Conservation (phyloP, 2,888 invertebrate genomes). For the Tanaodytes sp. region DNA sequence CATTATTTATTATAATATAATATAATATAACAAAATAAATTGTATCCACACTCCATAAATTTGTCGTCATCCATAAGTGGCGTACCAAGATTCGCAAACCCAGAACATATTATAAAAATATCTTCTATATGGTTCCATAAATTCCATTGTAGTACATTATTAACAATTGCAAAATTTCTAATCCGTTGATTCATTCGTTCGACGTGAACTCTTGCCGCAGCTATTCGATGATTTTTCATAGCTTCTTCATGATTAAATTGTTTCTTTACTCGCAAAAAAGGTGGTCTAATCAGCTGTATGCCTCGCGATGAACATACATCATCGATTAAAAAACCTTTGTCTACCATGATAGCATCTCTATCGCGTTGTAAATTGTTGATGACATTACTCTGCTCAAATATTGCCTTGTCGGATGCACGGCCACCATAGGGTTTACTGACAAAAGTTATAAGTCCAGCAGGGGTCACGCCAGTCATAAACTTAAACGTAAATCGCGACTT, state of each 20-base stretch:
- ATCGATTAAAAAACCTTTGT: conserved; percentile 40
- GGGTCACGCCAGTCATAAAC: conserved; percentile 1
- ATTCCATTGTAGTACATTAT: conserved; percentile 19
- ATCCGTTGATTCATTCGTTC: conserved; percentile 41
- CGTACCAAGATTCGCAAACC: background rate
- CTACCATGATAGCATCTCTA: conserved; percentile 54
- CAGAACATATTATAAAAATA: conserved; percentile 33
- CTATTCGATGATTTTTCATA: conserved; percentile 17
- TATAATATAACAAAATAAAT: no score
- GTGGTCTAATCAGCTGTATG: conserved; percentile 27
- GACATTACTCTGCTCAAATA: conserved; percentile 39
- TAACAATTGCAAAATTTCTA: conserved; percentile 26
- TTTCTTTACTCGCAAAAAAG: conserved; percentile 36
- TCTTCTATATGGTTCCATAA: conserved; percentile 18
- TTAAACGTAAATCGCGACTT: background rate
- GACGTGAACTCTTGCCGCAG: conserved; percentile 44
- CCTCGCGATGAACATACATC: conserved; percentile 22
- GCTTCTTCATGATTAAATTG: conserved; percentile 35
- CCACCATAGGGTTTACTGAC: background rate
- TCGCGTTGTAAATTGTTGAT: conserved; percentile 23
- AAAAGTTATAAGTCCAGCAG: background rate
- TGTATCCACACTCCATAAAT: background rate
- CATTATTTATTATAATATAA: no score
- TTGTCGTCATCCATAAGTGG: background rate
- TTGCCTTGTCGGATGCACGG: conserved; percentile 38